Evolutionary conservation across 2,888 invertebrate genomes (phyloP), one percentile per base, ranked within the genome.

Genomic region (Odontomyia ornata): DNA sequence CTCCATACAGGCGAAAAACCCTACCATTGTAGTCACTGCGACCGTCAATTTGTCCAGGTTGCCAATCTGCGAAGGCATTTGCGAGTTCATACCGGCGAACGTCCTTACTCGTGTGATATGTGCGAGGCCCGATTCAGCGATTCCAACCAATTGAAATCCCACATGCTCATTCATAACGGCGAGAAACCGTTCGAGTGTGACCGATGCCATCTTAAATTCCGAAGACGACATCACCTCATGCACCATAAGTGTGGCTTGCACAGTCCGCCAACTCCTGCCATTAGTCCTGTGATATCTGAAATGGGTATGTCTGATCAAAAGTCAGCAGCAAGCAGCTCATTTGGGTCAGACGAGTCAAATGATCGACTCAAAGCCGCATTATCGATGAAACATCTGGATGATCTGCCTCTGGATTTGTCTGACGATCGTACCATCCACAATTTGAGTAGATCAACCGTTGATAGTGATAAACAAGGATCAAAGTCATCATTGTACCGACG

Each of bases 1-100:
- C 88, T 97, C 79, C 97, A 97, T 86, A 97, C 97, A 0, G 97
- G 97, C 0, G 97, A 97, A 85, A 94, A 96, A 83, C 97, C 97
- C 0, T 97, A 96, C 86, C 93, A 94, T 83, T 97, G 97, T 87
- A 93, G 93, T 75, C 95, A 95, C 85, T 97, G 97, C 87, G 95
- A 96, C 80, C 91, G 96, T 1, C 94, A 95, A 84, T 97, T 97
- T 86, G 96, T 97, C 47, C 97, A 97, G 86, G 96, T 97, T 52
- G 97, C 97, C 15, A 97, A 97, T 85, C 89, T 97, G 47, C 89
- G 97, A 5, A 91, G 97, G 9, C 97, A 97, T 83, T 88, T 96
- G 56, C 90, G 96, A 75, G 96, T 96, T 0, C 97, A 97, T 86
- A 97, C 97, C 0, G 96, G 96, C 1, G 96, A 97, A 86, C 90